Evolutionary conservation across 1,140 invertebrate species (phyloP), one percentile per base, ranked within the genome.

Genomic region (Bradynema listronoti): DNA sequence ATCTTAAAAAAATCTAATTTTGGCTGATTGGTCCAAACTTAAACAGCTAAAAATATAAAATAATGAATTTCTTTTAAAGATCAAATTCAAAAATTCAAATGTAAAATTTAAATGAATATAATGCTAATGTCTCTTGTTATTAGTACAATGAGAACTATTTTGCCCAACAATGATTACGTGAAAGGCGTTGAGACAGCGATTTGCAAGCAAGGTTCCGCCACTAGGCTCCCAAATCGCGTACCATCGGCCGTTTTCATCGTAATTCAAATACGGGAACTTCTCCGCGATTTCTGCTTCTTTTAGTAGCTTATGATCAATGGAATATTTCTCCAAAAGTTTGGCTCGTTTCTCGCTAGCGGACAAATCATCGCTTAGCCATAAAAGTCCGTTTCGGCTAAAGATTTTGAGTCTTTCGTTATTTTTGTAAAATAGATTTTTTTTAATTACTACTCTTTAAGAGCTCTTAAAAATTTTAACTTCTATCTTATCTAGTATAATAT

Each of bases 381-480:
- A 25, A 47, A 71, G 24, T 24, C 69, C 69, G 51, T 72, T 63
- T n/a, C 41, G 42, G 45, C 61, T 71, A 25, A n/a, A n/a, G n/a
- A n/a, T n/a, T n/a, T n/a, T n/a, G n/a, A n/a, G n/a, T n/a, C n/a
- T n/a, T n/a, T n/a, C n/a, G n/a, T n/a, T n/a, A n/a, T n/a, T n/a
- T n/a, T n/a, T n/a, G n/a, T n/a, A n/a, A n/a, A n/a, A n/a, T n/a
- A n/a, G n/a, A n/a, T n/a, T n/a, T n/a, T n/a, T n/a, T n/a, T n/a
- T n/a, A n/a, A n/a, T n/a, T n/a, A n/a, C n/a, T n/a, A n/a, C n/a
- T n/a, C n/a, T n/a, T n/a, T n/a, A n/a, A n/a, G n/a, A 16, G 22
- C 16, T n/a, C 3, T 2, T 56, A 56, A 24, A 52, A 32, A 32
- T n/a, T 36, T 16, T 58, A 6, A n/a, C n/a, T n/a, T n/a, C n/a